Percentiles rank a stretch among this genome's conserved stretches.
Evolutionary conservation across 2,888 invertebrate species (phyloP).

Genomic region (Athalia rosae): DNA sequence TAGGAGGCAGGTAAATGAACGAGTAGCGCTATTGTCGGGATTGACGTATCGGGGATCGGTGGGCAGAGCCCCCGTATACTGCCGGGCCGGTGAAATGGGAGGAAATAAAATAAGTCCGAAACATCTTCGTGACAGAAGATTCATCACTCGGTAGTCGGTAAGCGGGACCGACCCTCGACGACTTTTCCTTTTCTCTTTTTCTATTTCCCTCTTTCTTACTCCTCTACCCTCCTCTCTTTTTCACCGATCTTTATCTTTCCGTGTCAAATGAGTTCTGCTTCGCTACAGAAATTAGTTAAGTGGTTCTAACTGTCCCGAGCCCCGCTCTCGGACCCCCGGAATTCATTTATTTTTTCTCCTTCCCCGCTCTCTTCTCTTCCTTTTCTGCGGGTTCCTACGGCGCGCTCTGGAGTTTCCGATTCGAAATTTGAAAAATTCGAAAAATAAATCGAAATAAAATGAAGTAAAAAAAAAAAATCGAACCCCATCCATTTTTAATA

Average conservation of each 20-base stretch:
- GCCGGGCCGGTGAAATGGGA: not conserved
- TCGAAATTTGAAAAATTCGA: not conserved
- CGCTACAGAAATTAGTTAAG: conserved; percentile 39
- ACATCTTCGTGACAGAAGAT: conserved; percentile 39
- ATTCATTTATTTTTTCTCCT: too few species aligned
- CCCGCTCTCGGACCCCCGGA: conserved; percentile 8
- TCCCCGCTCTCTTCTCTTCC: too few species aligned
- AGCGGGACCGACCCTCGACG: conserved; percentile 7
- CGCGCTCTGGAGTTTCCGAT: too few species aligned
- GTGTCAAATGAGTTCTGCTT: conserved; percentile 31
- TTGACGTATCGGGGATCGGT: not conserved
- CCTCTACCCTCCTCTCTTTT: not conserved
- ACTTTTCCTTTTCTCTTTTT: conserved; percentile 24
- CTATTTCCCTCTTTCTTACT: conserved; percentile 4
- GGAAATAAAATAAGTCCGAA: conserved; percentile 12
- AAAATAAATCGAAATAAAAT: not conserved
- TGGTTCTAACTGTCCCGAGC: conserved; percentile 28
- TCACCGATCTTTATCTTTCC: conserved; percentile 29
- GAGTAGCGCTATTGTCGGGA: too few species aligned
- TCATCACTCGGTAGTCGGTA: conserved; percentile 40
- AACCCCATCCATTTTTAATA: too few species aligned
- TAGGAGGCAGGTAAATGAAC: too few species aligned
- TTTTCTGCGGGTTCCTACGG: too few species aligned
- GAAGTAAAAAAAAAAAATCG: too few species aligned
- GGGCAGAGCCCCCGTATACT: not conserved